Conservation (phyloP, 2,797 vertebrate genomes). For the Gallinago nigripennis region DNA sequence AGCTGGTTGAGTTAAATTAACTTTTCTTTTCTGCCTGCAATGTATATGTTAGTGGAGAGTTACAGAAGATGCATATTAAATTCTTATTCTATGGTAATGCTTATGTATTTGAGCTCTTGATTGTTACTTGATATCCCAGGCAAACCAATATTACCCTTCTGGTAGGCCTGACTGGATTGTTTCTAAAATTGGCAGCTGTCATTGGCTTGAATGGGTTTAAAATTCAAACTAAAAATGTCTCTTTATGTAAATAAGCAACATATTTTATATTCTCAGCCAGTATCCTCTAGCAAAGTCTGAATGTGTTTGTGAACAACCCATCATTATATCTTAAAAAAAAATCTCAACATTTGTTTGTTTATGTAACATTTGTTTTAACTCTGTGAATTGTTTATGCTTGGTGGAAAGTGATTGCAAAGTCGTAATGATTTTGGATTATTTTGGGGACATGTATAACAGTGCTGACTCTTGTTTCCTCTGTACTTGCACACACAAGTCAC, state of each 20-base stretch:
- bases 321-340: conserved; percentile 35
- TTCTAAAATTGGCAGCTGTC: conserved; percentile 31
- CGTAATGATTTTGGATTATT: conserved; percentile 26
- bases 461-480: not conserved
- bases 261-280: conserved; percentile 22
- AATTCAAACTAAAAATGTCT: conserved; percentile 40
- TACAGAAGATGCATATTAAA: not conserved
- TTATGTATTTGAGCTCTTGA: not conserved
- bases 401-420: not conserved
- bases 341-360: conserved; percentile 55
- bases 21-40: not conserved
- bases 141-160: not conserved
- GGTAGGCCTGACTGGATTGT: not conserved
- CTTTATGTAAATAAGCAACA: conserved; percentile 31
- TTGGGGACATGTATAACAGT: not conserved
- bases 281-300: conserved; percentile 19
- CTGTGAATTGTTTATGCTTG: conserved; percentile 37
- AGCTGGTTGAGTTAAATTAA: not conserved
- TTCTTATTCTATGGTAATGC: not conserved
- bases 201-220: conserved; percentile 29
- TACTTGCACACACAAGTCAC: not conserved
- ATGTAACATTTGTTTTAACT: conserved; percentile 34
- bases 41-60: not conserved
- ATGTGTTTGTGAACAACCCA: conserved; percentile 39
- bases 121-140: not conserved